Base-by-base conservation (phyloP, 2,888 invertebrate species). In the Priocnemis perturbator region DNA sequence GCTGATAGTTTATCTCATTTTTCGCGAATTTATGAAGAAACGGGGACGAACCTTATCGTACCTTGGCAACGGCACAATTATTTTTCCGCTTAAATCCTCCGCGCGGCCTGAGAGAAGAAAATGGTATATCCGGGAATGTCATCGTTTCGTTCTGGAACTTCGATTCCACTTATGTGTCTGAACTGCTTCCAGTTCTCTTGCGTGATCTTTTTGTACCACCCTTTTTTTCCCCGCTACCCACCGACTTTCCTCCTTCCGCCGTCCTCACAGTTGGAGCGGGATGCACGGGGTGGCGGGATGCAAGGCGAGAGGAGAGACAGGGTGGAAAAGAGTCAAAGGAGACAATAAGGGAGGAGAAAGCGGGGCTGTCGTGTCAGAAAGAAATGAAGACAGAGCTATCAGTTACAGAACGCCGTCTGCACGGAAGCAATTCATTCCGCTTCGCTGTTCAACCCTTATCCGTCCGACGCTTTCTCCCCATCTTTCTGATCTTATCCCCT, bases 321-420 rank as follows among this genome's bases (percentile, higher is more conserved):
- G 70, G 74, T 73, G 76, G 71, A 76, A 71, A 74, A 73, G 79
- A 81, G 74, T 72, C 82, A 84, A 85, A 82, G 77, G 74, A 79
- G 81, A 81, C 77, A 81, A 81, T 77, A 81, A 83, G 80, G 66
- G 74, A 68, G 73, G 74, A 79, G 77, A 72, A 72, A 81, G 75
- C 77, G 73, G 71, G 69, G 71, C 78, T 81, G 83, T 77, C 83
- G 81, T 81, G 85, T 83, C 79, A 78, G 81, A 79, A 84, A 82
- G 84, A 81, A 83, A 85, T 83, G 83, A 82, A 84, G 85, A 83
- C 81, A 79, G 81, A 81, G 76, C 81, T 84, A 85, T 85, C 84
- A 83, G 82, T 85, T 84, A 84, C 85, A 84, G 79, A 79, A 82
- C 79, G 79, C 81, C 81, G 83, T 83, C 81, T 81, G 81, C 79